Percentiles rank a stretch among this genome's conserved stretches.
Evolutionary conservation across 2,797 vertebrate species (phyloP).

Genomic region (Pipistrellus pipistrellus): DNA sequence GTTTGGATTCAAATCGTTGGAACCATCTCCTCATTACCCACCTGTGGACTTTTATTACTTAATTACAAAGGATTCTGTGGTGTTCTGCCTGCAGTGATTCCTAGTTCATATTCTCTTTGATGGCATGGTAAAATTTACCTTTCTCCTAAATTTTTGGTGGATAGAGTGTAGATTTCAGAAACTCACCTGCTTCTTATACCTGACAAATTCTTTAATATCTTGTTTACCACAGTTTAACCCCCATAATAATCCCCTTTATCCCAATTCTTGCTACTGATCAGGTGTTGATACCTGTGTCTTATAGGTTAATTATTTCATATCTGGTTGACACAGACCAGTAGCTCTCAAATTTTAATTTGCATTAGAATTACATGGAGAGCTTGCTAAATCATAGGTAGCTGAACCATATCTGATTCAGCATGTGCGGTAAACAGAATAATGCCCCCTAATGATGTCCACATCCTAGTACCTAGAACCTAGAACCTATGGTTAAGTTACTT

Average conservation of each 20-base stretch:
- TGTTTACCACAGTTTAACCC: not conserved
- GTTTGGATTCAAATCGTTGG: not conserved
- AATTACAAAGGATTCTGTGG: not conserved
- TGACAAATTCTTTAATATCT: not conserved
- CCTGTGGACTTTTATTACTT: not conserved
- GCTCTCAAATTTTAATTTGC: not conserved
- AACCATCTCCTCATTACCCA: not conserved
- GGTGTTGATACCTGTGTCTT: not conserved
- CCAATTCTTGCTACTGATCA: not conserved
- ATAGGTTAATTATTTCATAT: not conserved
- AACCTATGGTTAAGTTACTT: not conserved
- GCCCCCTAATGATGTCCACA: not conserved
- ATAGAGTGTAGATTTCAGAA: not conserved
- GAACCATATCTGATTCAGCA: not conserved
- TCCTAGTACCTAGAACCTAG: not conserved
- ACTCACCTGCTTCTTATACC: not conserved
- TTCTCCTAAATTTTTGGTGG: not conserved
- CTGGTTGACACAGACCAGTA: not conserved
- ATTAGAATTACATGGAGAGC: not conserved
- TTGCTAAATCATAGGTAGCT: not conserved
- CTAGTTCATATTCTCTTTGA: not conserved
- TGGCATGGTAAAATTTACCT: not conserved
- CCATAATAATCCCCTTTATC: not conserved
- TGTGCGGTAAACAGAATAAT: not conserved
- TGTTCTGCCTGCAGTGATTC: not conserved